A percentile compares a stretch with the other conserved stretches of the same genome.
Evolutionary conservation across 2,888 invertebrate species (phyloP).

Genomic region (Sympetrum striolatum): DNA sequence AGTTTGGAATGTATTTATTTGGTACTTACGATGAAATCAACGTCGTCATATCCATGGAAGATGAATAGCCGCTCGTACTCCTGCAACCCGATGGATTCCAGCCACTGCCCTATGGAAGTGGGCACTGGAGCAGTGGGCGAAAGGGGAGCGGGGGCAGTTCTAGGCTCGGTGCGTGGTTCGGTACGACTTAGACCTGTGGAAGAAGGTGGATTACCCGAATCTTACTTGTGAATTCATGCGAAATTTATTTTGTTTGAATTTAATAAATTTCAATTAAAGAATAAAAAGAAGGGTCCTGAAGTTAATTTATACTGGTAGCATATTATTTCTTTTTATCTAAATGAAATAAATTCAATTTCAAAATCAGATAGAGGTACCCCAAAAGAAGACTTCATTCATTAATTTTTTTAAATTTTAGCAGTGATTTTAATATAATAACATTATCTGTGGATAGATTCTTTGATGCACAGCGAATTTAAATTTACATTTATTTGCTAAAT

Average conservation of each 20-base stretch:
- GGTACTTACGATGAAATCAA: constrained; percentile 86
- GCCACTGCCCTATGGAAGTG: constrained; percentile 78
- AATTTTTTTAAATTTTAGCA: too few relatives aligned
- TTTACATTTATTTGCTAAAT: too few relatives aligned
- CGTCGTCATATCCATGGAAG: constrained; percentile 89
- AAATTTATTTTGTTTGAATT: neutral
- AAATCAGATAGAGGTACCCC: too few relatives aligned
- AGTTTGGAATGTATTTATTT: neutral
- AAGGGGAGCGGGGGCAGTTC: constrained; percentile 45
- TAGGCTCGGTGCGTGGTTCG: constrained; percentile 49
- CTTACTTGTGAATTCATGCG: neutral
- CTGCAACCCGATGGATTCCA: constrained; percentile 76
- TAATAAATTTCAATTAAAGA: too few relatives aligned
- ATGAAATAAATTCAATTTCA: too few relatives aligned
- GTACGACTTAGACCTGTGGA: constrained; percentile 64
- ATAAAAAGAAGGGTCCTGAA: too few relatives aligned
- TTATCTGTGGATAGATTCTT: too few relatives aligned
- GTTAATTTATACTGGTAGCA: too few relatives aligned
- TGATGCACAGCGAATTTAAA: too few relatives aligned
- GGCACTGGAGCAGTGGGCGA: constrained; percentile 59
- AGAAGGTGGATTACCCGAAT: neutral
- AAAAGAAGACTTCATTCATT: too few relatives aligned
- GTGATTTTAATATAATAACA: too few relatives aligned
- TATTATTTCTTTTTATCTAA: too few relatives aligned
- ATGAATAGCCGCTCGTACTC: constrained; percentile 86